Conservation (phyloP, 2,888 invertebrate genomes). For the Vanessa cardui region DNA sequence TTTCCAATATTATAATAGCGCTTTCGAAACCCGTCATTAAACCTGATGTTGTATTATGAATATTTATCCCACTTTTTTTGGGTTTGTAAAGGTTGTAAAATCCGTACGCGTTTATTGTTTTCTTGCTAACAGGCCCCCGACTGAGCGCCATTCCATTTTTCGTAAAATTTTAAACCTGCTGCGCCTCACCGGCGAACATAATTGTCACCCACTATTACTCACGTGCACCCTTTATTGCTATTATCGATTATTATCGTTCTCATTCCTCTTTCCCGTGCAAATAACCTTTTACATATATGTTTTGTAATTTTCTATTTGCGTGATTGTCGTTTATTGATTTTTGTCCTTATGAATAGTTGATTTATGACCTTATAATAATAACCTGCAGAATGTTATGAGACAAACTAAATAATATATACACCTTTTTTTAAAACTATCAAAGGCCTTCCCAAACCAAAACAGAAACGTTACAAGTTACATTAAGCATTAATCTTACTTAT, state of each 20-base stretch:
- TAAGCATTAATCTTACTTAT: not conserved
- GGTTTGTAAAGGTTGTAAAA: not conserved
- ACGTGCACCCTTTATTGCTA: not conserved
- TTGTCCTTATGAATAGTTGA: too few species aligned
- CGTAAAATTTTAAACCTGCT: constrained; percentile 55
- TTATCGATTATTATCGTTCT: not conserved
- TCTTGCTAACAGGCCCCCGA: constrained; percentile 46
- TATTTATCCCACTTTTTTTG: not conserved
- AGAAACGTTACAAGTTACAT: too few species aligned
- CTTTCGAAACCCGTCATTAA: not conserved
- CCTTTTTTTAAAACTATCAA: too few species aligned
- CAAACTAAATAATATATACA: too few species aligned
- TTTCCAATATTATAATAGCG: too few species aligned
- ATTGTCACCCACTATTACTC: not conserved
- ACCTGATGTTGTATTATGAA: not conserved
- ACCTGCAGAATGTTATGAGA: too few species aligned
- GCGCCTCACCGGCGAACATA: constrained; percentile 47
- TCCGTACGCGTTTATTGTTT: constrained; percentile 34
- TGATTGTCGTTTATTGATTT: too few species aligned
- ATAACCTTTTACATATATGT: too few species aligned
- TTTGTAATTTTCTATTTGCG: too few species aligned
- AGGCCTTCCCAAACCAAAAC: too few species aligned
- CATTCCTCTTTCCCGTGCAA: too few species aligned
- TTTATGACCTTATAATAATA: too few species aligned
- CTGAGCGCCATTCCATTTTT: constrained; percentile 42